Conservation (phyloP, 2,797 vertebrate species). For the Decapterus maruadsi region DNA sequence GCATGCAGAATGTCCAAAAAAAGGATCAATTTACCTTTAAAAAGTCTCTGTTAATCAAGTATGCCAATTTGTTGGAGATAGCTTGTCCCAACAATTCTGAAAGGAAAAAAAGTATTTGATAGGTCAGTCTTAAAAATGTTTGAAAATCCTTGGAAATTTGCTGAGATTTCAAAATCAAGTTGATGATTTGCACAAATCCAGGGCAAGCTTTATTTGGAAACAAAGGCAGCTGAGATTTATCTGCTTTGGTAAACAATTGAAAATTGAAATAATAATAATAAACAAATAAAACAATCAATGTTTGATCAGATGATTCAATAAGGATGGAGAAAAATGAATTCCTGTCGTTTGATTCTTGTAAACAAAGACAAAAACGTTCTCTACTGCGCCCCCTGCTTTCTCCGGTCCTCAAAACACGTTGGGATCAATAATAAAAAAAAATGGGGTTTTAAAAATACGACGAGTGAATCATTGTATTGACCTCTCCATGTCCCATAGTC, state of each 20-base stretch:
- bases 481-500: constrained; percentile 27
- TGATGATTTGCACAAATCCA: constrained; percentile 64
- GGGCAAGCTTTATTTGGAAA: constrained; percentile 13
- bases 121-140: constrained; percentile 28
- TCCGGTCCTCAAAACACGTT: constrained; percentile 56
- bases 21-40: constrained; percentile 77
- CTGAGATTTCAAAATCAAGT: constrained; percentile 68
- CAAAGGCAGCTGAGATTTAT: constrained; percentile 15
- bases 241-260: not conserved
- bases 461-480: constrained; percentile 19
- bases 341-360: constrained; percentile 77
- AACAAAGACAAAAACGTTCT: constrained; percentile 82
- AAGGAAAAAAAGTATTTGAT: constrained; percentile 55
- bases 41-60: constrained; percentile 88
- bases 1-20: constrained; percentile 11
- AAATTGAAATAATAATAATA: not conserved
- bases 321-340: constrained; percentile 31
- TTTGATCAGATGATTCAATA: not conserved
- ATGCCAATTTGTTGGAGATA: constrained; percentile 85
- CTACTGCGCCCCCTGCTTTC: constrained; percentile 84
- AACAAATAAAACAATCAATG: not conserved
- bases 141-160: constrained; percentile 37
- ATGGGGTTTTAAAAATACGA: constrained; percentile 54
- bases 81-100: constrained; percentile 86
- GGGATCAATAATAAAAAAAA: constrained; percentile 65